Evolutionary conservation across 2,113 vertebrate genomes (phyloP).

Genomic region (Psophia crepitans): DNA sequence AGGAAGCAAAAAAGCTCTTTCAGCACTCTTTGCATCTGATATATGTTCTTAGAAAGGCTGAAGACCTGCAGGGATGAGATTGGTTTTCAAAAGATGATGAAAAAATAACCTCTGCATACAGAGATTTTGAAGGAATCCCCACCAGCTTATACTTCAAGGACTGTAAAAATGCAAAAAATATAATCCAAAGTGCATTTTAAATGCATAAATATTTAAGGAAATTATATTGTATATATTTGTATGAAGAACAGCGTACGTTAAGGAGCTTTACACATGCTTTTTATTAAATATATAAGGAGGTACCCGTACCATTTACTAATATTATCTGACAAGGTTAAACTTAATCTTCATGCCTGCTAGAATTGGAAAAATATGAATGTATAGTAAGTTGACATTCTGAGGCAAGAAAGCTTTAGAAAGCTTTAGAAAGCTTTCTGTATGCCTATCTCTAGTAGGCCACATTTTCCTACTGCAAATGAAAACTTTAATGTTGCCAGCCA

Average conservation of each 20-base stretch:
- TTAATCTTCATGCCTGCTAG: slow-evolving; percentile 54
- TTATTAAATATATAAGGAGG: slow-evolving; percentile 27
- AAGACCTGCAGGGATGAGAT: slow-evolving; percentile 47
- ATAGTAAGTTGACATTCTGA: slow-evolving; percentile 63
- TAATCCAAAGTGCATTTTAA: slow-evolving; percentile 38
- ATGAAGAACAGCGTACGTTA: background rate
- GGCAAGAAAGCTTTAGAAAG: slow-evolving; percentile 60
- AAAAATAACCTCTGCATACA: slow-evolving; percentile 19
- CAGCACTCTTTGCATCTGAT: slow-evolving; percentile 46
- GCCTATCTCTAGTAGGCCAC: slow-evolving; percentile 84
- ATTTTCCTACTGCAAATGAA: slow-evolving; percentile 79
- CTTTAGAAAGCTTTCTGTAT: slow-evolving; percentile 65
- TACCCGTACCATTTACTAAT: slow-evolving; percentile 52
- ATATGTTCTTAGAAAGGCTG: slow-evolving; percentile 35
- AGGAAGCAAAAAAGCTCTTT: slow-evolving; percentile 50
- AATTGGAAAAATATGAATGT: slow-evolving; percentile 16
- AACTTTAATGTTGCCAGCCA: slow-evolving; percentile 83
- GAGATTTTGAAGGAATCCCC: slow-evolving; percentile 41
- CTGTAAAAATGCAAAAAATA: slow-evolving; percentile 35
- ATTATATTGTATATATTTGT: slow-evolving; percentile 29
- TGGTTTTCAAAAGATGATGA: slow-evolving; percentile 50
- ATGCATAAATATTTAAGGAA: slow-evolving; percentile 46
- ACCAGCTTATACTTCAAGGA: slow-evolving; percentile 24
- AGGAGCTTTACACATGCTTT: slow-evolving; percentile 46
- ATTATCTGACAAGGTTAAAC: slow-evolving; percentile 65